A percentile compares a stretch with the other conserved stretches of the same genome.
phyloP scores from a whole-genome alignment of 2,113 vertebrate species.

The Tapirus terrestris region DNA sequence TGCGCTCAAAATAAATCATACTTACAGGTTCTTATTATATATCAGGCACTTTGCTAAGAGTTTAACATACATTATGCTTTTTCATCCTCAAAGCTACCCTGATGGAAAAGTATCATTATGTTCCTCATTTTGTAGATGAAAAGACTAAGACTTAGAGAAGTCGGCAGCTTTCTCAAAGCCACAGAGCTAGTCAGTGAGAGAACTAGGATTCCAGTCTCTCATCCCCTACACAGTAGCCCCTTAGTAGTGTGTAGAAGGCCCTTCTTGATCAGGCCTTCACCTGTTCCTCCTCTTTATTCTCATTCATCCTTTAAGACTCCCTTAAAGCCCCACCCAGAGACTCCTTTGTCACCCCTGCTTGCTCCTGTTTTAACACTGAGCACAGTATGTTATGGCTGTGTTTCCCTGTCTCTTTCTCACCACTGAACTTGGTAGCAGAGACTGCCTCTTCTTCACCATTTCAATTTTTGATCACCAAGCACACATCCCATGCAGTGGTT shows the following conservation, averaged over 20 bases:
- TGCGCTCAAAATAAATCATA: neutral
- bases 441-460: neutral
- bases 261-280: neutral
- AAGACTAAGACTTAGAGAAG: neutral
- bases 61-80: neutral
- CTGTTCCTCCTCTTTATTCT: neutral
- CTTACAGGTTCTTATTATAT: fast-evolving
- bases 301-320: neutral
- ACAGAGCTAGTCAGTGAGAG: neutral
- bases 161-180: neutral
- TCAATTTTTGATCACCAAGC: neutral
- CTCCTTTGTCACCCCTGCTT: neutral
- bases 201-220: neutral
- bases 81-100: neutral
- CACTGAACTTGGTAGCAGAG: neutral
- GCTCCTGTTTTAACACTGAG: neutral
- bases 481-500: neutral
- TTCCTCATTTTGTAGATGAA: neutral
- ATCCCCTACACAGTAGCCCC: neutral
- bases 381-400: no score
- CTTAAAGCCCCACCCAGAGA: neutral
- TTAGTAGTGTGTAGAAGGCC: neutral
- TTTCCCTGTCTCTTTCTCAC: neutral
- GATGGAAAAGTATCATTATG: fast-evolving
- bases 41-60: neutral